Base-by-base conservation (phyloP, 2,797 vertebrate genomes). In the Pachyuromys duprasi region DNA sequence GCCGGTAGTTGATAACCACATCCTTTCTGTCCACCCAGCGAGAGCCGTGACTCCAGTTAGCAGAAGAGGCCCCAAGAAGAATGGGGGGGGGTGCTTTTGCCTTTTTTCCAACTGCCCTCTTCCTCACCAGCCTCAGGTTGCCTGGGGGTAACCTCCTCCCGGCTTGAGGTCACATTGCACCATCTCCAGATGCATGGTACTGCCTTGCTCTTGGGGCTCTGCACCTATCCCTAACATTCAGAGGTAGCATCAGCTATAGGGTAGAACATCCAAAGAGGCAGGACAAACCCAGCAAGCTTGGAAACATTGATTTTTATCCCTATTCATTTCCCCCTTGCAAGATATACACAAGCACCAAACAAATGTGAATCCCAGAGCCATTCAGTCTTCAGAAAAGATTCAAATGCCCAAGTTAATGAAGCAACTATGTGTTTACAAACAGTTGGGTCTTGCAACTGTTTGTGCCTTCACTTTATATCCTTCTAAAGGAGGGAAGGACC, bases 21-120 rank as follows among this genome's bases (percentile, higher is more conserved):
- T 65, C 63, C 42, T 62, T 67, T 12, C 17, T 36, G 14, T 36
- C 53, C 3, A 20, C 33, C 36, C 24, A 42, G 63, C 45, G 14
- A 74, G 53, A 31, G 45, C 83, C 72, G 74, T 83, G 53, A 74
- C 42, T n/a, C 12, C 78, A 62, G 75, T 8, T 70, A n/a, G 45
- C 74, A 67, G 55, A 62, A 84, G 42, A 31, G 3, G 31, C 28
- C 60, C 36, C 4, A 57, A 55, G n/a, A 69, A 33, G 1, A 62
- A 63, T 0, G 0, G 60, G 26, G 0, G 60, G 26, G 36, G 22
- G 6, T 18, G 0, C 26, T 39, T 81, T 39, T n/a, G 9, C 8
- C 42, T 22, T 0, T 2, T 79, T 49, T 33, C 22, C 8, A 1
- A 28, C 24, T 60, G 57, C 31, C 22, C 45, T 81, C n/a, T 62